phyloP scores from a whole-genome alignment of 2,888 invertebrate genomes.

The Dascillus cervinus region DNA sequence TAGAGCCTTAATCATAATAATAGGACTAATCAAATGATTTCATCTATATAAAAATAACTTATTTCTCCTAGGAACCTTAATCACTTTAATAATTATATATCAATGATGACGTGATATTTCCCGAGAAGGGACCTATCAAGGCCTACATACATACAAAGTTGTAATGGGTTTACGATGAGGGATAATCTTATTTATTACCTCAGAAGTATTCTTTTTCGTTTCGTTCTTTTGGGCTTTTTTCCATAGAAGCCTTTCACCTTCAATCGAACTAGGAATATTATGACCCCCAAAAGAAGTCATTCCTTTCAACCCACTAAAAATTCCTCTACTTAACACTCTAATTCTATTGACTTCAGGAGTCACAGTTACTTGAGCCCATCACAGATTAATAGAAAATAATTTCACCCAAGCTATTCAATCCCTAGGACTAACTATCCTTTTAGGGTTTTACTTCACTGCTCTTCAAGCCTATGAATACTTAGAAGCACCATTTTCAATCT shows the following conservation, averaged over 20 bases:
- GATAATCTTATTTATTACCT: slow-evolving; percentile 66
- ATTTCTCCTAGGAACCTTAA: slow-evolving; percentile 46
- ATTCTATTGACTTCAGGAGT: slow-evolving; percentile 64
- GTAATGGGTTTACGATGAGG: slow-evolving; percentile 56
- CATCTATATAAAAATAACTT: slow-evolving; percentile 48
- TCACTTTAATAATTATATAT: slow-evolving; percentile 46
- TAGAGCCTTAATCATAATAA: slow-evolving; percentile 49
- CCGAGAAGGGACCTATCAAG: slow-evolving; percentile 61
- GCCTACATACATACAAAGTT: slow-evolving; percentile 53
- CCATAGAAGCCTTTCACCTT: slow-evolving; percentile 48
- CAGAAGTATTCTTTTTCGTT: slow-evolving; percentile 57
- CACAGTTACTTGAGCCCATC: slow-evolving; percentile 59
- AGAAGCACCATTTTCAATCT: slow-evolving; percentile 53
- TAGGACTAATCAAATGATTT: slow-evolving; percentile 56
- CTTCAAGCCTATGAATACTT: slow-evolving; percentile 63
- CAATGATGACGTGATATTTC: slow-evolving; percentile 66
- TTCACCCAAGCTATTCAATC: slow-evolving; percentile 42
- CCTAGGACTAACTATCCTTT: slow-evolving; percentile 47
- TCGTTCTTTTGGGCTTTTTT: slow-evolving; percentile 56
- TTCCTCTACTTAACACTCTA: slow-evolving; percentile 65
- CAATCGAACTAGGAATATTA: slow-evolving; percentile 49
- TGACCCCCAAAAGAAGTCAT: slow-evolving; percentile 60
- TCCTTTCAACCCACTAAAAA: slow-evolving; percentile 60
- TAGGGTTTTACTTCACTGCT: slow-evolving; percentile 59
- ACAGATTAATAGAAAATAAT: slow-evolving; percentile 47